Evolutionary conservation across 2,797 vertebrate genomes (phyloP), one percentile per base, ranked within the genome.

Genomic region (Crenichthys baileyi): DNA sequence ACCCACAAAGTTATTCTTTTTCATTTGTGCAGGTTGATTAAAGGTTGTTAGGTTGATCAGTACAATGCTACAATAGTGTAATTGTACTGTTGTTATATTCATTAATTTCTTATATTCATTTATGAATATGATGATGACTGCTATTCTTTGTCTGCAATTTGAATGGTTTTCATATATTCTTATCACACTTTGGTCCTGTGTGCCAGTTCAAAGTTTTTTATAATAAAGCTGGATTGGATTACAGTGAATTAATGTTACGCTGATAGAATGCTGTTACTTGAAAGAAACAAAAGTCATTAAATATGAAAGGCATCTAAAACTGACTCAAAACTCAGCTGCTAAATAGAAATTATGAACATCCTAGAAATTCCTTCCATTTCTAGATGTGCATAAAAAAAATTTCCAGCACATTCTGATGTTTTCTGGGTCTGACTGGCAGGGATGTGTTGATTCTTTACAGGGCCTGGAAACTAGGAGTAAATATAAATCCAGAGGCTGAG

Each of bases 401-500:
- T 39, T 22, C 36, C 44, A 3, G 3, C 2, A 48, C 9, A 70
- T 13, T 12, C 20, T 56, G 15, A n/a, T 51, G 39, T 73, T 70
- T 20, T 41, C 1, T 16, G 3, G 1, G 3, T 36, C 15, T 73
- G n/a, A 31, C 4, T 39, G 16, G 0, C 22, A 20, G 67, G 2
- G 61, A 7, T 22, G 1, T 44, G 18, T 8, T 41, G n/a, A 9
- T 79, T 77, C 5, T 79, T 80, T 15, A 36, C 73, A 85, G 89
- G 2, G 0, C 0, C 20, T 87, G 83, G 83, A 0, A 0, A 0
- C 0, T 0, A 2, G 7, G 0, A 0, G 16, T 31, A 8, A 5
- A 0, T 0, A 0, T 0, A 0, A 0, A 0, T 0, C 0, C 36
- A 8, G 0, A 0, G 0, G 0, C 7, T 0, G 0, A 0, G 0